Conservation (phyloP, 2,113 vertebrate species). For the Clarias gariepinus region DNA sequence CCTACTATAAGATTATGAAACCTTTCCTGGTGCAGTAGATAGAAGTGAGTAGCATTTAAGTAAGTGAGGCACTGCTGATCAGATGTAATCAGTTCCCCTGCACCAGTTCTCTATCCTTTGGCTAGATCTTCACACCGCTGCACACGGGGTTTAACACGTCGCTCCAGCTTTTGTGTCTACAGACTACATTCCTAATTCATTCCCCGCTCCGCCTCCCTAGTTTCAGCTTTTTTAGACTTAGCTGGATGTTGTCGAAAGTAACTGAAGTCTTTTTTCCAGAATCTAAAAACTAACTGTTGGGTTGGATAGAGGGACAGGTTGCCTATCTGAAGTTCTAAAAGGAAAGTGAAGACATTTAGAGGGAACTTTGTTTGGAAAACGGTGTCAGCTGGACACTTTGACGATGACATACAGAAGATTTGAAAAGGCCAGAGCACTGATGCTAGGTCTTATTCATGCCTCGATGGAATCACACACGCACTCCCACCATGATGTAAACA, state of each 20-base stretch:
- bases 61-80: background rate
- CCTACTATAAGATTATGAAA: background rate
- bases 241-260: background rate
- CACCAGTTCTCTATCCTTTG: background rate
- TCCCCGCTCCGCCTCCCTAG: background rate
- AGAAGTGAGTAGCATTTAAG: background rate
- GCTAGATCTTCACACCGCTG: background rate
- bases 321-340: background rate
- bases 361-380: slow-evolving; percentile 34
- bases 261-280: slow-evolving; percentile 7
- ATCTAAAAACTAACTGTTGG: background rate
- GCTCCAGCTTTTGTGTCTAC: background rate
- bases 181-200: slow-evolving; percentile 15
- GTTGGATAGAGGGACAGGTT: background rate
- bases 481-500: slow-evolving; percentile 37
- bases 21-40: background rate
- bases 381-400: slow-evolving; percentile 37
- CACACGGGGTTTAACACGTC: background rate
- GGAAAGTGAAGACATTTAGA: slow-evolving; percentile 26
- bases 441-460: slow-evolving; percentile 30
- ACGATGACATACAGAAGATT: slow-evolving; percentile 36
- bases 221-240: background rate
- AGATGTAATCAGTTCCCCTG: background rate
- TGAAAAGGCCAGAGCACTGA: slow-evolving; percentile 44
- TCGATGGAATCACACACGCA: slow-evolving; percentile 30